Evolutionary conservation across 2,797 vertebrate genomes (phyloP), one percentile per base, ranked within the genome.

Genomic region (Bradypus variegatus): DNA sequence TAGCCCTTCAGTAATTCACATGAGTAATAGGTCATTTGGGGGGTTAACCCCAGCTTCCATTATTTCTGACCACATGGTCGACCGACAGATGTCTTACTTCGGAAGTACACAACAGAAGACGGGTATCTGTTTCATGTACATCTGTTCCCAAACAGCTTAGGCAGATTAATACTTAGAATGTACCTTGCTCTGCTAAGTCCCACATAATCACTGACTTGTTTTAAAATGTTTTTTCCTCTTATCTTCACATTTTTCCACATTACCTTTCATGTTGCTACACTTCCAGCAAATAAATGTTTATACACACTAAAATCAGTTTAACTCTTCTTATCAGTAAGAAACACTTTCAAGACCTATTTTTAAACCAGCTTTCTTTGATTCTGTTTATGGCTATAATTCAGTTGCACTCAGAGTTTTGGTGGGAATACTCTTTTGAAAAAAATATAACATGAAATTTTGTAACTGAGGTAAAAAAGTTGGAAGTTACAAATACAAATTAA

Each of bases 61-160:
- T 97, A 97, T 97, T 97, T 95, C 97, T 97, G 96, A 97, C 97
- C 97, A 97, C 97, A 97, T 88, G 85, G 97, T 94, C 97, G 95
- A 97, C 97, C 95, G 96, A 98, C 98, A 98, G 98, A 98, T 98
- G 98, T 98, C 98, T 97, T 97, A 97, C 97, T 98, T 97, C 97
- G 98, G 97, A 97, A 97, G 97, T 97, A 97, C 97, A 98, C 97
- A 97, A 97, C 97, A 98, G 97, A 98, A 97, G 96, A 95, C 96
- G 96, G 97, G 97, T 97, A 98, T 98, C 98, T 97, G 97, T 98
- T 98, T 98, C 98, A 98, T 95, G 86, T 97, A 98, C 98, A 98
- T 98, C 98, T 98, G 98, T 97, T 98, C 97, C 97, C 96, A 97
- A 97, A 97, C 96, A 97, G 97, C 97, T 97, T 94, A 97, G 96